Conservation (phyloP, 2,113 vertebrate species). For the Melanerpes formicivorus region DNA sequence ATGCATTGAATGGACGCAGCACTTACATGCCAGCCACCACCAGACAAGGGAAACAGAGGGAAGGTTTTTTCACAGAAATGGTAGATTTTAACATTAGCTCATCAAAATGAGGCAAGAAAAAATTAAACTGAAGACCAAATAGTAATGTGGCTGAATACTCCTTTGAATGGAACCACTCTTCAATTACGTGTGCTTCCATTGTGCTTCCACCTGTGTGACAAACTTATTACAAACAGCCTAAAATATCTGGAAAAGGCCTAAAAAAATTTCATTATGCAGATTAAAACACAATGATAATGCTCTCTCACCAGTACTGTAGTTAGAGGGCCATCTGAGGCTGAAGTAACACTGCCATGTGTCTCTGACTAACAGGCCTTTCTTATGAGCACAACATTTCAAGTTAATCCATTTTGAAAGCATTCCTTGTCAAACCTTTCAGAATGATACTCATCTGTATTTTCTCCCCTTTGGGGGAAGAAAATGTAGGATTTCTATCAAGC, state of each 20-base stretch:
- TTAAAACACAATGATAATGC: not conserved
- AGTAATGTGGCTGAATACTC: not conserved
- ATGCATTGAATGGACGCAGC: not conserved
- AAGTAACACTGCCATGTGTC: not conserved
- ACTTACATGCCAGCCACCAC: not conserved
- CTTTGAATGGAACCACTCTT: not conserved
- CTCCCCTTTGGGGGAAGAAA: not conserved
- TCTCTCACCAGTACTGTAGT: not conserved
- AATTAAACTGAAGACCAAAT: not conserved
- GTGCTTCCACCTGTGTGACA: not conserved
- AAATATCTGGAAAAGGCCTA: not conserved
- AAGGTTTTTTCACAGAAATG: not conserved
- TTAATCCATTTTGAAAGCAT: not conserved
- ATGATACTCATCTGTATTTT: not conserved
- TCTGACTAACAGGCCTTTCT: not conserved
- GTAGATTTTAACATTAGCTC: not conserved
- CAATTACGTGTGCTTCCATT: rapidly evolving
- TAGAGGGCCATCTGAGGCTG: not conserved
- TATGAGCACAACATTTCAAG: not conserved
- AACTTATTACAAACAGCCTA: not conserved
- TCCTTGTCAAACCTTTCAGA: not conserved
- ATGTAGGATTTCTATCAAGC: not conserved
- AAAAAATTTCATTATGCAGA: not conserved
- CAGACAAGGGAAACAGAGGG: not conserved
- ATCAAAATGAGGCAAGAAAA: not conserved